These are phyloP conservation scores for Urechis unicinctus DNA, from an alignment of 2,888 invertebrate species.

Conservation along the genomic window DNA sequence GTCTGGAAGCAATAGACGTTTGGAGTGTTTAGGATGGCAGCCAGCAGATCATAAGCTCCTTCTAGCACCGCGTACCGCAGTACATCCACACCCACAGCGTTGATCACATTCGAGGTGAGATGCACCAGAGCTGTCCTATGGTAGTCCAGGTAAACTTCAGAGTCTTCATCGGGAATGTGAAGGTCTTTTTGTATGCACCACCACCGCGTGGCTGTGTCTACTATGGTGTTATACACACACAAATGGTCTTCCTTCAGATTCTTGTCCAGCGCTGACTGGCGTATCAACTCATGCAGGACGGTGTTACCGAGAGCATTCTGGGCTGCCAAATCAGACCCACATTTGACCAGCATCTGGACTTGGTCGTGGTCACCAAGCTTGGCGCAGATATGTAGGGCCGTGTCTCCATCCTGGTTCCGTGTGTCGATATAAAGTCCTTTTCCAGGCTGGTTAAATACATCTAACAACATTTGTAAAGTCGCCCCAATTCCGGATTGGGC, in stretches of 20 bases:
- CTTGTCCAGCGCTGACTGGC: slow-evolving; percentile 22
- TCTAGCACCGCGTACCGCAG: slow-evolving; percentile 31
- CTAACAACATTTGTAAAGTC: slow-evolving; percentile 13
- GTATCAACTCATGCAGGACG: slow-evolving; percentile 32
- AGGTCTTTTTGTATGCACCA: slow-evolving; percentile 32
- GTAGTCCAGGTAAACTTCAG: slow-evolving; percentile 16
- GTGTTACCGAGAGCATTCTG: slow-evolving; percentile 34
- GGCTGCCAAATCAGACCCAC: slow-evolving; percentile 30
- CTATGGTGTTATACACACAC: slow-evolving; percentile 12
- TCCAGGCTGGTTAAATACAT: slow-evolving; percentile 17
- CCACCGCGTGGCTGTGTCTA: slow-evolving; percentile 25
- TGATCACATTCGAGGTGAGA: slow-evolving; percentile 28
- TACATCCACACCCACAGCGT: slow-evolving; percentile 31
- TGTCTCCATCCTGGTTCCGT: slow-evolving; percentile 15
- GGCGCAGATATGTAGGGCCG: slow-evolving; percentile 20
- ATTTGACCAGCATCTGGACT: slow-evolving; percentile 25
- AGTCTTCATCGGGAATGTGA: slow-evolving; percentile 27
- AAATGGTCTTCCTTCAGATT: slow-evolving; percentile 19
- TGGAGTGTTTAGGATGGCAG: slow-evolving; percentile 29
- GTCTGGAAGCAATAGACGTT: slow-evolving; percentile 29
- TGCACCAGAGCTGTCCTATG: slow-evolving; percentile 27
- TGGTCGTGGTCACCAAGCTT: slow-evolving; percentile 11
- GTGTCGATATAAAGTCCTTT: slow-evolving; percentile 20
- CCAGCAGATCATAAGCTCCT: slow-evolving; percentile 31
- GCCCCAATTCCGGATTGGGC: slow-evolving; percentile 10